phyloP scores from a whole-genome alignment of 1,140 invertebrate species.

The Heliconius nattereri region DNA sequence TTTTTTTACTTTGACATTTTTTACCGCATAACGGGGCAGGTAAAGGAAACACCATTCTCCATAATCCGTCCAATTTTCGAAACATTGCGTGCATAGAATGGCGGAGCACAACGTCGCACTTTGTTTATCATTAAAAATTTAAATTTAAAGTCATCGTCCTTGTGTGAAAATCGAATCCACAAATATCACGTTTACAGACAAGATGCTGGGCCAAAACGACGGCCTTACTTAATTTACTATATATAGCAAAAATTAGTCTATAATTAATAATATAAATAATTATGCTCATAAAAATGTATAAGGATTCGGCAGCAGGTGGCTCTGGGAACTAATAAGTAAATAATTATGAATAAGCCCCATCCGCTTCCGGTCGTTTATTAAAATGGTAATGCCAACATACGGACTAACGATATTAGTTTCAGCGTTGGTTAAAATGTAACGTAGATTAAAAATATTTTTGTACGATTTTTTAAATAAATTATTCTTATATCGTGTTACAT shows the following conservation, averaged over 20 bases:
- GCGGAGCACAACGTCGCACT: too few relatives aligned
- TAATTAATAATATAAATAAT: neutral
- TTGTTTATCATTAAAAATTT: too few relatives aligned
- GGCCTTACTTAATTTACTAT: neutral
- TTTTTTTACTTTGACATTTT: too few relatives aligned
- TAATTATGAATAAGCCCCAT: conserved; percentile 12
- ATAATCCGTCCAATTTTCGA: too few relatives aligned
- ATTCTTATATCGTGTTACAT: too few relatives aligned
- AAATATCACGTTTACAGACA: neutral
- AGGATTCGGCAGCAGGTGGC: neutral
- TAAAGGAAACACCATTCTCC: too few relatives aligned
- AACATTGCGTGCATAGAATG: too few relatives aligned
- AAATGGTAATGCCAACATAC: conserved; percentile 11
- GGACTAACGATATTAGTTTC: conserved; percentile 8
- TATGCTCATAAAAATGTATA: neutral
- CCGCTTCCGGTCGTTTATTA: conserved; percentile 5
- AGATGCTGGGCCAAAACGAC: neutral
- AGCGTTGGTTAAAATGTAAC: neutral
- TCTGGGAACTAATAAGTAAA: neutral
- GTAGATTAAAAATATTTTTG: neutral
- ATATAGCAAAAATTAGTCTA: neutral
- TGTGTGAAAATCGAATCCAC: too few relatives aligned
- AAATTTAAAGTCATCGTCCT: too few relatives aligned
- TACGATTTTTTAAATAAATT: too few relatives aligned
- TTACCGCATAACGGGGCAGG: too few relatives aligned